Percentiles rank a stretch among this genome's conserved stretches.
Evolutionary conservation across 2,797 vertebrate species (phyloP).

Genomic region (Lateolabrax maculatus): DNA sequence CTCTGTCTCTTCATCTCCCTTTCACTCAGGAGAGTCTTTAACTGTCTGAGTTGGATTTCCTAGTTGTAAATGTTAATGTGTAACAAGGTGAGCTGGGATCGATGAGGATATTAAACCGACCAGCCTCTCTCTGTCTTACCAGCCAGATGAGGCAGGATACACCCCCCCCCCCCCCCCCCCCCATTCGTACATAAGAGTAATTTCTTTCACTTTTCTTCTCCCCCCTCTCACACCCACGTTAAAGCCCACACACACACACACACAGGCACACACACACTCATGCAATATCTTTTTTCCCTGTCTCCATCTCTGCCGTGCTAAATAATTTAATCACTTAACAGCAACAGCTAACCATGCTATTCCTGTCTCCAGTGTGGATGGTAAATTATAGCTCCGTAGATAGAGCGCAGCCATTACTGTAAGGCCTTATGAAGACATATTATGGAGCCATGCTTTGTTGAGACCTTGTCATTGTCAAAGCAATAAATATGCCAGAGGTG

Average conservation of each 20-base stretch:
- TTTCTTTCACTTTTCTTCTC: constrained; percentile 14
- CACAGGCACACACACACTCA: constrained; percentile 8
- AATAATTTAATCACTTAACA: constrained; percentile 76
- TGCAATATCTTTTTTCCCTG: constrained; percentile 39
- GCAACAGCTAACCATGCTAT: constrained; percentile 54
- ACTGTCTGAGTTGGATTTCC: constrained; percentile 55
- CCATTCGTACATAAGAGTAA: constrained; percentile 7
- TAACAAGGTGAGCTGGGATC: constrained; percentile 62
- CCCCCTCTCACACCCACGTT: background rate
- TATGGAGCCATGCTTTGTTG: constrained; percentile 57
- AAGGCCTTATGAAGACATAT: constrained; percentile 66
- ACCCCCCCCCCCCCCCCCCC: background rate
- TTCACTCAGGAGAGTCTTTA: constrained; percentile 60
- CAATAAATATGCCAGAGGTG: constrained; percentile 62
- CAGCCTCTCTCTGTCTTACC: constrained; percentile 51
- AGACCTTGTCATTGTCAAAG: constrained; percentile 65
- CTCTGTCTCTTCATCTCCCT: constrained; percentile 32
- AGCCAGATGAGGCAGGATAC: constrained; percentile 57
- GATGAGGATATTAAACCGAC: constrained; percentile 63
- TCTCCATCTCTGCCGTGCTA: constrained; percentile 52
- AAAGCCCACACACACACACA: background rate
- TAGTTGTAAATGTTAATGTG: constrained; percentile 69
- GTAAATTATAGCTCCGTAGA: constrained; percentile 65
- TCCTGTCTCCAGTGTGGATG: constrained; percentile 32
- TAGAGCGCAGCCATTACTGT: constrained; percentile 62